Base-by-base conservation (phyloP, 2,888 invertebrate species). In the Bimastos eiseni region DNA sequence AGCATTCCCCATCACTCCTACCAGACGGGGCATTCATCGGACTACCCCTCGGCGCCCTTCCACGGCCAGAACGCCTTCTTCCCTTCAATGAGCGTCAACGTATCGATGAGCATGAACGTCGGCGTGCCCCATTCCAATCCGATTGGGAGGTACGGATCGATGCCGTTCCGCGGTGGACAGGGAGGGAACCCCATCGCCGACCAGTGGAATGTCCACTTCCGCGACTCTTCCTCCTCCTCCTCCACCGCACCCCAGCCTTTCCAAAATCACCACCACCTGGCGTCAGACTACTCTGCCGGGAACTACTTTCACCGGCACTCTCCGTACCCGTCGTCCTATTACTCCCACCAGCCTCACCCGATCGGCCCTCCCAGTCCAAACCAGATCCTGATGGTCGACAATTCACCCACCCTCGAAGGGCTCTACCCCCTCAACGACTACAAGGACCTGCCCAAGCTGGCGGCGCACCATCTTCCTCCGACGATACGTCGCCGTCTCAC, bases 91-190 rank as follows among this genome's bases (percentile, higher is more conserved):
- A 98, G 98, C 94, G 98, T 98, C 93, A 98, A 98, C 94, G 98
- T 98, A 0, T 97, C 97, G 93, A 98, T 98, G 98, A 98, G 98
- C 95, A 98, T 98, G 98, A 98, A 98, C 91, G 98, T 98, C 97
- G 98, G 98, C 91, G 95, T 96, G 91, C 95, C 96, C 93, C 93
- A 15, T 15, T 33, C 34, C 44, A 84, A 41, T 11, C 5, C 89
- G 21, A 49, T 41, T n/a, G 83, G 90, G 19, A 37, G 55, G 33
- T 49, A 90, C 83, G 49, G 90, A 49, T 36, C 33, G 24, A 89
- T 11, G 33, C 89, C 41, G 33, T 89, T 89, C 41, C 89, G 89
- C 34, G 86, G 86, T 13, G 36, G 37, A 34, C 86, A 86, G 86
- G 86, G 34, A 37, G 1, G 5, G 84, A 84, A 84, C n/a, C n/a